phyloP scores from a whole-genome alignment of 2,888 invertebrate species.

The Agrotis segetum region DNA sequence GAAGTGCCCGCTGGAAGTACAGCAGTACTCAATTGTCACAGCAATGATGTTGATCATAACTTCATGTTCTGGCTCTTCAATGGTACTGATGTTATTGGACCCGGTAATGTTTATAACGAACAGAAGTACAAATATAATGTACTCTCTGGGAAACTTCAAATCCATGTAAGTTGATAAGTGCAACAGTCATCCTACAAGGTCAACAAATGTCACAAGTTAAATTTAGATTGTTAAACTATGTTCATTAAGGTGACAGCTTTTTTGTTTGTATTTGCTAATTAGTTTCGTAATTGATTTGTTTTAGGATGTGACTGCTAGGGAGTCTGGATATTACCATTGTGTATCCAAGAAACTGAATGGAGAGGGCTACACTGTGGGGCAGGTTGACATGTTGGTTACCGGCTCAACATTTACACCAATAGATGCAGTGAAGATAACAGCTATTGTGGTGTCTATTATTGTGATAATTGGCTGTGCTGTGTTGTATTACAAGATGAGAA shows the following conservation, averaged over 20 bases:
- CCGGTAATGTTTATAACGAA: conserved; percentile 91
- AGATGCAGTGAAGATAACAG: conserved; percentile 86
- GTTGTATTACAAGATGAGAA: conserved; percentile 83
- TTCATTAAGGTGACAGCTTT: conserved; percentile 3
- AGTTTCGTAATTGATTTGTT: conserved; percentile 57
- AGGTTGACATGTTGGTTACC: conserved; percentile 92
- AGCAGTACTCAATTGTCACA: conserved; percentile 91
- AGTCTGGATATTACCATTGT: conserved; percentile 93
- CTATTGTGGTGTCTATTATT: conserved; percentile 85
- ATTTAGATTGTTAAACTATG: conserved; percentile 10
- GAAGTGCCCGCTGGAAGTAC: conserved; percentile 91
- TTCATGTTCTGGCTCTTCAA: conserved; percentile 93
- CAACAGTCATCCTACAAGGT: conserved; percentile 46
- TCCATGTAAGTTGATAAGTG: conserved; percentile 89
- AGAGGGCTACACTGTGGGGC: conserved; percentile 88
- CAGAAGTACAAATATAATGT: conserved; percentile 93
- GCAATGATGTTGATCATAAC: conserved; percentile 92
- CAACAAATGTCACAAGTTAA: conserved; percentile 50
- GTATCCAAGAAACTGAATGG: conserved; percentile 91
- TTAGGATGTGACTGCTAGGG: conserved; percentile 91
- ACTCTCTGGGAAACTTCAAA: conserved; percentile 92
- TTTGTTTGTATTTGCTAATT: conserved; percentile 31
- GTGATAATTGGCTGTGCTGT: conserved; percentile 85
- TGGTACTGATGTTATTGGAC: conserved; percentile 91
- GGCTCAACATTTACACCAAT: conserved; percentile 82